Base-by-base conservation (phyloP, 2,113 vertebrate species). In the Probosciger aterrimus region DNA sequence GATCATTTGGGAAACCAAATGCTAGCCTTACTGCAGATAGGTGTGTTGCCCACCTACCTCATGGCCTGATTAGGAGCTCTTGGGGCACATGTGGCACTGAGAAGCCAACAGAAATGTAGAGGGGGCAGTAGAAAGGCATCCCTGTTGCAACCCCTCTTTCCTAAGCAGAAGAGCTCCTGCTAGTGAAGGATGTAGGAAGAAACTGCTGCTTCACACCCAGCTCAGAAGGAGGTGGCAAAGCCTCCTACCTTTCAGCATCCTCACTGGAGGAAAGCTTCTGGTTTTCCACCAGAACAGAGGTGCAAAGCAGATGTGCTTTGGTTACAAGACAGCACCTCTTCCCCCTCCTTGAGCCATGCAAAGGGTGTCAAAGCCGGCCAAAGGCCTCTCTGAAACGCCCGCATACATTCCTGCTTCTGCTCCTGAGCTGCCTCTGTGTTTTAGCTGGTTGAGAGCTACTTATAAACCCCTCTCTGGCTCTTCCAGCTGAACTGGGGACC, bases 321-420 rank as follows among this genome's bases (percentile, higher is more conserved):
- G 33, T 59, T 24, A 30, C 37, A 18, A 30, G 23, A 6, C 37
- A 7, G 12, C 0, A 49, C 41, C 17, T 23, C 4, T 7, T 35
- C 39, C 59, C 46, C 14, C 6, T 55, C 24, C 55, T 15, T 64
- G 53, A 37, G 46, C 79, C n/a, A 1, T 1, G 14, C 53, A 14
- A 74, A n/a, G 17, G 0, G 27, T 1, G 18, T 10, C 43, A 9
- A 43, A 11, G 11, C 0, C 12, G 50, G 62, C 39, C 43, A 8
- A 57, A 88, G 35, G 11, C 59, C 70, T 14, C 69, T 79, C 41
- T 5, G 11, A 27, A 57, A 46, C 19, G 23, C 28, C 39, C 19
- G 0, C 18, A 3, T 2, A 14, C 1, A 3, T 14, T 41, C 31
- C 55, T 7, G 0, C 19, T 12, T 8, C 46, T 12, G 9, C 53